Evolutionary conservation across 2,113 vertebrate species (phyloP), one percentile per base, ranked within the genome.

Genomic region (Sceloporus undulatus): DNA sequence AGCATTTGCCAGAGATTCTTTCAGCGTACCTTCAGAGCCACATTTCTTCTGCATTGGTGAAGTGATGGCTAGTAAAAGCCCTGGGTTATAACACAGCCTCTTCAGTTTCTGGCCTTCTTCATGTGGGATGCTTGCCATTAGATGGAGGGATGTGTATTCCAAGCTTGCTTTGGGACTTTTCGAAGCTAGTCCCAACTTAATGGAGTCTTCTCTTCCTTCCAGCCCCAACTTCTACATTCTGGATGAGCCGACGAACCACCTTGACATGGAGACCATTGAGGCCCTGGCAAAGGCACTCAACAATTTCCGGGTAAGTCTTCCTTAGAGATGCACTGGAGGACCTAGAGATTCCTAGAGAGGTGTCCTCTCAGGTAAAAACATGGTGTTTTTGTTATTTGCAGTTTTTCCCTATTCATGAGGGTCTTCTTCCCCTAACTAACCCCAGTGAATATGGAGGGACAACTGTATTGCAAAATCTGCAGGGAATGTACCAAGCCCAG

Each of bases 231-330:
- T 99, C 95, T 99, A 99, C 92, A 97, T 99, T 89, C 97, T 99
- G 90, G 99, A 99, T 82, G 99, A 99, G 89, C 99, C 99, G 0
- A 99, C 99, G 6, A 99, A 99, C 95, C 99, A 99, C 90, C 95
- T 99, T 96, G 99, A 99, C 95, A 99, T 99, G 99, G 99, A 99
- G 95, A 99, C 98, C 0, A 99, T 99, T 0, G 99, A 99, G 94
- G 98, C 99, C 1, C 95, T 99, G 79, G 99, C 98, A 8, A 97
- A 97, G 34, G 98, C 99, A 0, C 97, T 99, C 88, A 98, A 98
- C 96, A 98, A 95, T 75, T 99, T 99, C 92, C 97, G 96, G 95
- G 99, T 99, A 94, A 96, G 95, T 59, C 66, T 88, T 23, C 34
- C 0, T 54, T 2, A 14, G 1, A 18, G 13, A 7, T 1, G 48